Conservation (phyloP, 2,797 vertebrate species). For the Darevskia nairensis region DNA sequence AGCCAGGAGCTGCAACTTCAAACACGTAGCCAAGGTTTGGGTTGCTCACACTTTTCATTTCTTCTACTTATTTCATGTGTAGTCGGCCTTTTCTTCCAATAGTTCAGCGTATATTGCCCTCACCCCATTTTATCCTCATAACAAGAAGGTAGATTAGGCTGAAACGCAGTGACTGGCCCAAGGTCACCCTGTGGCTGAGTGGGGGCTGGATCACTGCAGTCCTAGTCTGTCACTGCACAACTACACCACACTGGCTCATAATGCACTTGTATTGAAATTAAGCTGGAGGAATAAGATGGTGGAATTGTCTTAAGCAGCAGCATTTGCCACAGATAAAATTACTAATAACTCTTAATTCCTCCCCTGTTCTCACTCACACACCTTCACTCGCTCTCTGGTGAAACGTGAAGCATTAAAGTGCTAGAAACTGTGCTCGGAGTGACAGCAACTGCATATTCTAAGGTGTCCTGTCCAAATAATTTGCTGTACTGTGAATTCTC, state of each 20-base stretch:
- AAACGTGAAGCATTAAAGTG: constrained; percentile 38
- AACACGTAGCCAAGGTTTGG: background rate
- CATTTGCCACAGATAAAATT: background rate
- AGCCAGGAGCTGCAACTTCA: background rate
- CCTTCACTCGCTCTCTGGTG: constrained; percentile 28
- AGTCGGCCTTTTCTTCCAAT: background rate
- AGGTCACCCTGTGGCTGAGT: too few species aligned
- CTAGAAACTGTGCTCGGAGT: constrained; percentile 46
- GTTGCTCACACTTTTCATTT: background rate
- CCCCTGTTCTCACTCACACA: constrained; percentile 15
- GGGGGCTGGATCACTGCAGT: too few species aligned
- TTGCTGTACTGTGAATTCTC: constrained; percentile 45
- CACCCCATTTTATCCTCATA: too few species aligned
- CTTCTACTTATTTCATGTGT: background rate
- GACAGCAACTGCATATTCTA: constrained; percentile 52
- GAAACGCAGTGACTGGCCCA: too few species aligned
- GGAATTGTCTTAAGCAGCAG: background rate
- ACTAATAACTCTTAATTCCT: background rate
- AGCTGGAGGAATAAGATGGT: background rate
- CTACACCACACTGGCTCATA: too few species aligned
- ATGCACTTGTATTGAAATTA: background rate
- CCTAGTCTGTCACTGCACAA: too few species aligned
- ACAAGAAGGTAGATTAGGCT: too few species aligned
- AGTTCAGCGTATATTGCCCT: too few species aligned
- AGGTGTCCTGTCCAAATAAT: constrained; percentile 49